Evolutionary conservation across 2,113 vertebrate species (phyloP).

Genomic region (Colinus virginianus): DNA sequence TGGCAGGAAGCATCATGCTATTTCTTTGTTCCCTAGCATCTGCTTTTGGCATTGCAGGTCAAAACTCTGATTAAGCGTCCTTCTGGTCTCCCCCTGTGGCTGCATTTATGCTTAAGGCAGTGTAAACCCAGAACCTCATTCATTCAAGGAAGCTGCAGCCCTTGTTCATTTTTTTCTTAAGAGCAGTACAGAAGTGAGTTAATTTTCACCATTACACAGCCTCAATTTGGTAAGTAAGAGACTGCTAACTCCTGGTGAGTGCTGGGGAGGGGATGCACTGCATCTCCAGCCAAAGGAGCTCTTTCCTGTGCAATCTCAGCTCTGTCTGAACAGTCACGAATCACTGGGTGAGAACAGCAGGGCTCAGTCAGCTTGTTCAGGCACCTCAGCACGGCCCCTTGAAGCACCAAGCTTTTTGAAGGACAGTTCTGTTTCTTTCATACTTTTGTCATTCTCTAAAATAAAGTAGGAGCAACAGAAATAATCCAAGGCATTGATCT

Average conservation of each 20-base stretch:
- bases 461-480: conserved; percentile 25
- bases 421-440: neutral
- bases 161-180: neutral
- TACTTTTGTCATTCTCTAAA: neutral
- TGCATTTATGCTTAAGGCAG: fast-evolving
- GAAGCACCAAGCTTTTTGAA: neutral
- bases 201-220: neutral
- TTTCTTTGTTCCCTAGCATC: neutral
- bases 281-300: neutral
- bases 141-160: neutral
- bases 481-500: conserved; percentile 24
- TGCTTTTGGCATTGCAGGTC: neutral
- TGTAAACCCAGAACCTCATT: neutral
- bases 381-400: conserved; percentile 21
- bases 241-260: neutral
- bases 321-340: neutral
- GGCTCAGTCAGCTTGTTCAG: conserved; percentile 13
- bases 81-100: neutral
- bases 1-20: neutral
- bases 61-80: neutral
- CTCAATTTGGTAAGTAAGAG: neutral
- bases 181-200: neutral
- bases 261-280: neutral
- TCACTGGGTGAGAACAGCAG: conserved; percentile 11
- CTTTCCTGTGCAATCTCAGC: neutral